Evolutionary conservation across 2,888 invertebrate genomes (phyloP).

Genomic region (Lepidonotus clava): DNA sequence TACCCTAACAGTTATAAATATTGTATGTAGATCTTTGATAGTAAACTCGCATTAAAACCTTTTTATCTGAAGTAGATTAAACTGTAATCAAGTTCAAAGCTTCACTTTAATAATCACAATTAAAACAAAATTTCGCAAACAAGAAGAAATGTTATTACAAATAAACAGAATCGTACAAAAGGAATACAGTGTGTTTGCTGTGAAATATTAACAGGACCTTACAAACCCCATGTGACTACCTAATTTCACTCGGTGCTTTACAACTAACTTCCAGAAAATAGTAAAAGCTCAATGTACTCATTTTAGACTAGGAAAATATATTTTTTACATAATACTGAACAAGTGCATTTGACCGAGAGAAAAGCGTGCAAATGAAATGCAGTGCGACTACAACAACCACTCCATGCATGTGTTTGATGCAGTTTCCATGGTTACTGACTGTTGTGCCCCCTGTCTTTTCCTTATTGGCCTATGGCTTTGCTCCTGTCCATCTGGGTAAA

Average conservation of each 20-base stretch:
- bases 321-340: too few species aligned
- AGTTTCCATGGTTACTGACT: background rate
- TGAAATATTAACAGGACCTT: too few species aligned
- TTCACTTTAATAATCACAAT: too few species aligned
- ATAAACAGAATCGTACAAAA: too few species aligned
- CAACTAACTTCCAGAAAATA: too few species aligned
- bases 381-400: background rate
- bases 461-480: conserved; percentile 36
- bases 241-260: background rate
- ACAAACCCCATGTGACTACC: conserved; percentile 14
- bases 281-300: too few species aligned
- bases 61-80: background rate
- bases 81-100: too few species aligned
- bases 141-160: too few species aligned
- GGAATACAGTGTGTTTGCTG: too few species aligned
- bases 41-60: background rate
- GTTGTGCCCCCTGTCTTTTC: conserved; percentile 26
- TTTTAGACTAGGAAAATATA: too few species aligned
- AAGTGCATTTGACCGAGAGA: background rate
- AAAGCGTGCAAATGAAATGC: background rate
- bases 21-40: background rate
- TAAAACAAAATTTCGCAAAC: too few species aligned
- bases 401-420: conserved; percentile 2
- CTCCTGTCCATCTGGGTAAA: conserved; percentile 40
- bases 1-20: background rate